These are phyloP conservation scores for Pseudorhiza aurosa DNA, from an alignment of 30 jellyfish, hydroid and myxozoan species.

Conservation along the genomic window DNA sequence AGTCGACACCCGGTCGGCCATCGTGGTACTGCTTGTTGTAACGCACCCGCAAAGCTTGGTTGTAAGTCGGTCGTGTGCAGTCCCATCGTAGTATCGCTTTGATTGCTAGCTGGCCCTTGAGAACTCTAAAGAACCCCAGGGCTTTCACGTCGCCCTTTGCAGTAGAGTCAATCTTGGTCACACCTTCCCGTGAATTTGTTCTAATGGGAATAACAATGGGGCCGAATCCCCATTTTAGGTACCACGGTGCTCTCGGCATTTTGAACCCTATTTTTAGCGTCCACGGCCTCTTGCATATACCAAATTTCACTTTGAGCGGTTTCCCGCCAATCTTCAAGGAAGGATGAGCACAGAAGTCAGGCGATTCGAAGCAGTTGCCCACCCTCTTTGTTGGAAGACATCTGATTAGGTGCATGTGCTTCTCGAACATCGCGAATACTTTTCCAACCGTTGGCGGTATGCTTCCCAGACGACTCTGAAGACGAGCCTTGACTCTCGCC, in stretches of 20 bases:
- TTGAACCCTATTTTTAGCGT: slow-evolving; percentile 48
- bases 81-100: slow-evolving; percentile 72
- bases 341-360: slow-evolving; percentile 45
- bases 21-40: slow-evolving; percentile 54
- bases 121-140: slow-evolving; percentile 28
- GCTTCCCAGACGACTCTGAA: slow-evolving; percentile 6
- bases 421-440: slow-evolving; percentile 37
- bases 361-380: slow-evolving; percentile 51
- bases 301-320: slow-evolving; percentile 38
- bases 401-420: slow-evolving; percentile 32
- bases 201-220: slow-evolving; percentile 67
- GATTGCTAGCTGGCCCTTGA: slow-evolving; percentile 48
- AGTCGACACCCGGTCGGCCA: slow-evolving; percentile 52
- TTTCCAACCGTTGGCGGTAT: slow-evolving; percentile 24
- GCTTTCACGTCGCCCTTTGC: slow-evolving; percentile 47
- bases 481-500: slow-evolving; percentile 14
- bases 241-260: slow-evolving; percentile 75
- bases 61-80: slow-evolving; percentile 67
- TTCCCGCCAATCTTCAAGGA: slow-evolving; percentile 36
- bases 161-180: slow-evolving; percentile 45
- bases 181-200: slow-evolving; percentile 50
- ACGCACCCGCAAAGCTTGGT: slow-evolving; percentile 17
- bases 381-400: slow-evolving; percentile 55
- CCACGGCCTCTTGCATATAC: slow-evolving; percentile 78
- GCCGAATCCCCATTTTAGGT: slow-evolving; percentile 49